Base-by-base conservation (phyloP, 2,888 invertebrate species). In the Cheiracanthium punctorium region DNA sequence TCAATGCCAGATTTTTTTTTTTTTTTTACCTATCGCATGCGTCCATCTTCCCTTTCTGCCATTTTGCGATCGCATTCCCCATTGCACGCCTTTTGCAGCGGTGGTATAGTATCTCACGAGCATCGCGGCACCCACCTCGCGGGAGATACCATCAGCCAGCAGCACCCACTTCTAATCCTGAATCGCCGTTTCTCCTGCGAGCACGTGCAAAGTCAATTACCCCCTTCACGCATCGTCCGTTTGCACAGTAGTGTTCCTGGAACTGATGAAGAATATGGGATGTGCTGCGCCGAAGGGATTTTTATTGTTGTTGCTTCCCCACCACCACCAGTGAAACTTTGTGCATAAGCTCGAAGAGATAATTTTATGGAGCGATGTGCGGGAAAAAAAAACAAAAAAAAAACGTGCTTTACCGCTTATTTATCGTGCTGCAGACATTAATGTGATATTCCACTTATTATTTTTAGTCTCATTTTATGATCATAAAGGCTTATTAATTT, bases 161-260 rank as follows among this genome's bases (percentile, higher is more conserved):
- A 58, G 58, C 8, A 24, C 58, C 58, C 43, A 58, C 17, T 24
- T 12, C n/a, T n/a, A n/a, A n/a, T 24, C 58, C 58, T 24, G 24
- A 58, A 58, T 58, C 58, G 58, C 24, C 24, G 58, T 58, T 58
- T 58, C 17, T 17, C 58, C 24, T n/a, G n/a, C n/a, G n/a, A 24
- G 24, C 58, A 58, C 58, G 58, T 58, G 58, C 58, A 24, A 17
- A 58, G 58, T 58, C 58, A 58, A 58, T 58, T 58, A 58, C 24
- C 58, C 24, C 24, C 24, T 58, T 24, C 24, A 58, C 58, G n/a
- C n/a, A n/a, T n/a, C n/a, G n/a, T n/a, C n/a, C n/a, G n/a, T n/a
- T n/a, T n/a, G n/a, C 58, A 17, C 17, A 12, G 58, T 24, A 12
- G 24, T 24, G 12, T n/a, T 5, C 4, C 58, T 37, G 10, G 20